A percentile compares a stretch with the other conserved stretches of the same genome.
Evolutionary conservation across 2,797 vertebrate genomes (phyloP).

Genomic region (Sciaenops ocellatus): DNA sequence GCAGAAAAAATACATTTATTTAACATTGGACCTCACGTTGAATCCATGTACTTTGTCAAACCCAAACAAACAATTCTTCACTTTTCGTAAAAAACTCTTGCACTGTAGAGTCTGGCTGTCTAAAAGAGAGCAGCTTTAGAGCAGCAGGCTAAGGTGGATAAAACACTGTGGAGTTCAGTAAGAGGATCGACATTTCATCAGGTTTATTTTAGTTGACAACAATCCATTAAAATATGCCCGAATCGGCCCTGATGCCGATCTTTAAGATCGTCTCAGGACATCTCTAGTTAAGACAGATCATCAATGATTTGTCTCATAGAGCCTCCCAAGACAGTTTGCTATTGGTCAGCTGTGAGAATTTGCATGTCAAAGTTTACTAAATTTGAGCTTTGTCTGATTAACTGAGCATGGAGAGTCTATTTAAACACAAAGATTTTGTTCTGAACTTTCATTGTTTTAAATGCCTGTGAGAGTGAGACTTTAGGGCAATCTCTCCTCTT

Average conservation of each 20-base stretch:
- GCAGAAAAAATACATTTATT: slow-evolving; percentile 7
- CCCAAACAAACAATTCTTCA: background rate
- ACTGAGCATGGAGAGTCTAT: background rate
- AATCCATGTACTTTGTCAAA: slow-evolving; percentile 2
- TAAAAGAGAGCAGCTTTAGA: background rate
- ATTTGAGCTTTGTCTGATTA: background rate
- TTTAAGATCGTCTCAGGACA: background rate
- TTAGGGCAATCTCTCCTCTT: too few species aligned
- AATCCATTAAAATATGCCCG: background rate
- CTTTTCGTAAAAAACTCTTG: background rate
- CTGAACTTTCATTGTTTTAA: background rate
- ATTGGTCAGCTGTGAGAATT: background rate
- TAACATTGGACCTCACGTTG: background rate
- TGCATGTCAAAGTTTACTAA: background rate
- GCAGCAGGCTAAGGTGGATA: background rate
- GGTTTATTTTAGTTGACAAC: background rate
- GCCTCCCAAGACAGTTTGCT: background rate
- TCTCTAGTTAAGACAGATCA: background rate
- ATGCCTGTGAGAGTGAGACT: background rate
- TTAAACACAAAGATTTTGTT: background rate
- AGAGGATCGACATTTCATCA: background rate
- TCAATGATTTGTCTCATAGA: background rate
- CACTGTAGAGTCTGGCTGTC: background rate
- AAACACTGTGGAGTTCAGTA: background rate
- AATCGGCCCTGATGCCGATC: background rate